Evolutionary conservation across 2,888 invertebrate genomes (phyloP).

Genomic region (Margaritifera margaritifera): DNA sequence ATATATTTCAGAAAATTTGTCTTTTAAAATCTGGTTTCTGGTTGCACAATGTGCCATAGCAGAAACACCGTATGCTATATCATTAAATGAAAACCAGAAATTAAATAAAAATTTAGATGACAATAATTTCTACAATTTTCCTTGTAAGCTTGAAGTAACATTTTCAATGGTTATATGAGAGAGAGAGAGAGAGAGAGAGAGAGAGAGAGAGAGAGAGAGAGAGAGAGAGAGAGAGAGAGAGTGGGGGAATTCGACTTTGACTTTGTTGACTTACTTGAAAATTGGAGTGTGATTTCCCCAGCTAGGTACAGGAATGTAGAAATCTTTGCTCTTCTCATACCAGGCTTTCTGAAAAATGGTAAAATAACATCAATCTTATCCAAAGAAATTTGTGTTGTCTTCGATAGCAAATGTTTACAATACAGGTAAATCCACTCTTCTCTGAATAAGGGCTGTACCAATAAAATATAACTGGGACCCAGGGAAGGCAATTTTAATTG

Average conservation of each 20-base stretch:
- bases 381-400: not conserved
- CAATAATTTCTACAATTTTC: not conserved
- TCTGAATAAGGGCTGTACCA: too few relatives aligned
- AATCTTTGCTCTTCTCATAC: conserved; percentile 81
- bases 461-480: too few relatives aligned
- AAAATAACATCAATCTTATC: not conserved
- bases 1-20: not conserved
- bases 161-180: too few relatives aligned
- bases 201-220: too few relatives aligned
- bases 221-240: too few relatives aligned
- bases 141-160: too few relatives aligned
- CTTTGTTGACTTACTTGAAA: conserved; percentile 79
- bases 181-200: too few relatives aligned
- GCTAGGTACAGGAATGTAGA: conserved; percentile 91
- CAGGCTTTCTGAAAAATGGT: conserved; percentile 59
- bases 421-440: too few relatives aligned
- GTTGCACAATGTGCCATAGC: not conserved
- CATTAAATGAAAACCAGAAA: not conserved
- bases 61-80: not conserved
- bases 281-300: conserved; percentile 99
- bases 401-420: too few relatives aligned
- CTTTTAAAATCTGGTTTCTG: not conserved
- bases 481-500: too few relatives aligned
- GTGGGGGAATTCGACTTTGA: too few relatives aligned
- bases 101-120: not conserved